These are phyloP conservation scores for Coecobrya sp. DNA, from an alignment of 2,888 invertebrate species.

Conservation along the genomic window DNA sequence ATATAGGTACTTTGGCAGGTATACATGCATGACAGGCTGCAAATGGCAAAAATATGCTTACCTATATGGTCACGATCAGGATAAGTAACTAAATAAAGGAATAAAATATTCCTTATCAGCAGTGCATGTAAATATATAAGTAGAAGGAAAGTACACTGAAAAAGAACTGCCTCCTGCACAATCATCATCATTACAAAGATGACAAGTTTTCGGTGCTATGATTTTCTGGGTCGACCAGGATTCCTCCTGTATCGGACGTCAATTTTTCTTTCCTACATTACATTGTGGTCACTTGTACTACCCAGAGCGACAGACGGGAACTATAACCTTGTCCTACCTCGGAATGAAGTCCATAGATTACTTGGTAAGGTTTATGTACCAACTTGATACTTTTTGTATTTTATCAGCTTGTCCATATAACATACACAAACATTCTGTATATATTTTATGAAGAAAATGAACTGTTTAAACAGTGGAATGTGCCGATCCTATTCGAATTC, in stretches of 20 bases:
- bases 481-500: background rate
- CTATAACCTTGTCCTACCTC: constrained; percentile 85
- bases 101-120: background rate
- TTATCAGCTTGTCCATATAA: background rate
- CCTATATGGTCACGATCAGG: background rate
- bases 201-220: constrained; percentile 79
- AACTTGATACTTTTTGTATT: constrained; percentile 16
- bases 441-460: constrained; percentile 2
- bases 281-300: constrained; percentile 73
- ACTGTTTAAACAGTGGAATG: background rate
- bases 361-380: constrained; percentile 80
- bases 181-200: constrained; percentile 70
- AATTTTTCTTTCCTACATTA: constrained; percentile 78
- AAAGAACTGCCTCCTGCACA: constrained; percentile 36
- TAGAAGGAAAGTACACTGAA: constrained; percentile 21
- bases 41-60: constrained; percentile 5
- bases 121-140: background rate
- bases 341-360: constrained; percentile 84
- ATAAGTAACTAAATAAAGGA: background rate
- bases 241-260: constrained; percentile 72
- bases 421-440: constrained; percentile 22
- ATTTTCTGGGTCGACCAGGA: constrained; percentile 76
- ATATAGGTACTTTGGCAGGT: background rate
- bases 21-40: background rate
- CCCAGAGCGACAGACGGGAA: constrained; percentile 77